phyloP scores from a whole-genome alignment of 2,113 vertebrate genomes.

The Azemiops feae region DNA sequence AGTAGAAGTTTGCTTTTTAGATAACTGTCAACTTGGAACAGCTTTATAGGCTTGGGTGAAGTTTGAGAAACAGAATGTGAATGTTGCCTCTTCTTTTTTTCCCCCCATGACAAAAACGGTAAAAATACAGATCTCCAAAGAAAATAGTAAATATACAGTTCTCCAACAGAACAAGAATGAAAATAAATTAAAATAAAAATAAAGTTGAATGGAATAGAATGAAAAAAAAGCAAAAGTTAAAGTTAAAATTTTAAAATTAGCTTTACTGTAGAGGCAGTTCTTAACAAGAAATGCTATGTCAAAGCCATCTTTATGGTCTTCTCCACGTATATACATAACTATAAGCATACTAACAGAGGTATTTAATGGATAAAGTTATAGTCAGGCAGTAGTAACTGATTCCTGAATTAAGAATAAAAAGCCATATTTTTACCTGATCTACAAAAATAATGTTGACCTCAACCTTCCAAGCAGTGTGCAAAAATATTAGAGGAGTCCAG shows the following conservation, averaged over 20 bases:
- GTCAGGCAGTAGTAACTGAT: background rate
- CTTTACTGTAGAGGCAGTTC: background rate
- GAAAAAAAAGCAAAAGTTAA: background rate
- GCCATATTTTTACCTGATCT: background rate
- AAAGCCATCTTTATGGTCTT: background rate
- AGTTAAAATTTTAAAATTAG: background rate
- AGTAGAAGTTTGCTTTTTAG: background rate
- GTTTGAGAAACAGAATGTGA: background rate
- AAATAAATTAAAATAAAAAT: background rate
- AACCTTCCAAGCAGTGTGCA: background rate
- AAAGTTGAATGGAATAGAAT: background rate
- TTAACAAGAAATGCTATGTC: background rate
- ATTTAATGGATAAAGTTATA: background rate
- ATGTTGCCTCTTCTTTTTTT: background rate
- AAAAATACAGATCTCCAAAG: background rate
- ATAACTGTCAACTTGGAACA: background rate
- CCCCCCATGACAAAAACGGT: background rate
- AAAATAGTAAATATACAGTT: background rate
- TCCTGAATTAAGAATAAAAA: background rate
- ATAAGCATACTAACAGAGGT: background rate
- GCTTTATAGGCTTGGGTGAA: background rate
- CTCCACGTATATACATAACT: background rate
- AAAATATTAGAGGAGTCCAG: background rate
- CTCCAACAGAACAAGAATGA: background rate
- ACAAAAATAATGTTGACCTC: background rate